phyloP scores from a whole-genome alignment of 2,888 invertebrate species.

The Boloria selene region DNA sequence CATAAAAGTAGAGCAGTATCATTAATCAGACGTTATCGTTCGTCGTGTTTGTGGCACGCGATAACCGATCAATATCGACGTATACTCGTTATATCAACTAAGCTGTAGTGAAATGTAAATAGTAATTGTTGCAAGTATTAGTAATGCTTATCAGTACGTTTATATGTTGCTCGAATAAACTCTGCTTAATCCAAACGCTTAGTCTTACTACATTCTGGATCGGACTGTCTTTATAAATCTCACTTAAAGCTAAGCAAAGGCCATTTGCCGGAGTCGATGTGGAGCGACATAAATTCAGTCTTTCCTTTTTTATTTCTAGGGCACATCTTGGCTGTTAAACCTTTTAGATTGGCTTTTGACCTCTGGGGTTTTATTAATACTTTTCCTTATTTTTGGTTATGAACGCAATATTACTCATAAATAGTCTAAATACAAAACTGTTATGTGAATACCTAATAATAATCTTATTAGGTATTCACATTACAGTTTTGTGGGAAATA shows the following conservation, averaged over 20 bases:
- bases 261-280: constrained; percentile 4
- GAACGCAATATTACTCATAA: no score
- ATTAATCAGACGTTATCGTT: constrained; percentile 39
- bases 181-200: not conserved
- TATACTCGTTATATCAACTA: constrained; percentile 6
- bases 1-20: constrained; percentile 23
- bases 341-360: not conserved
- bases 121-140: not conserved
- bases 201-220: not conserved
- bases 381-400: no score
- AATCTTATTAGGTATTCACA: no score
- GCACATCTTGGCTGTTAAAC: not conserved
- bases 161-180: not conserved
- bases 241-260: constrained; percentile 11
- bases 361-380: no score
- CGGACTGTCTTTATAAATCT: constrained; percentile 21
- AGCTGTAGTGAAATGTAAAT: not conserved
- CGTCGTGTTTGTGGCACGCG: constrained; percentile 27
- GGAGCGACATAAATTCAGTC: constrained; percentile 13
- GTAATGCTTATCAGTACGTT: not conserved
- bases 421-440: no score
- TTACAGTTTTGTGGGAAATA: no score
- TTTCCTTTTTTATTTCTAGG: constrained; percentile 2
- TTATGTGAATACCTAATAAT: no score
- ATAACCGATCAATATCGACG: constrained; percentile 23